Conservation (phyloP, 2,888 invertebrate genomes). For the Drosophila ustulata region DNA sequence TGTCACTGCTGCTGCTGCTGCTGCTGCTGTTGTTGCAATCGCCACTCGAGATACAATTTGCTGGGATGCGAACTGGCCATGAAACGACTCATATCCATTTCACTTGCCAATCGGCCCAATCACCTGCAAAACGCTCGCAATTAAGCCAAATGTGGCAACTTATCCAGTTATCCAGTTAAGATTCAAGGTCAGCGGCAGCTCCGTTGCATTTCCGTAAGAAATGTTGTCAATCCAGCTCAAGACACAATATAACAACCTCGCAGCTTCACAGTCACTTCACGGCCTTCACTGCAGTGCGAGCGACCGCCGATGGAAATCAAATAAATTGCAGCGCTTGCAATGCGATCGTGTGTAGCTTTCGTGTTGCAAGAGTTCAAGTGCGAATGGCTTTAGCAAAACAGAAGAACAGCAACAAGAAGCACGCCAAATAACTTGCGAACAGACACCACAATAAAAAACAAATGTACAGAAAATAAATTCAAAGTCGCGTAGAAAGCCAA, state of each 20-base stretch:
- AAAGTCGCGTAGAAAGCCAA: conserved; percentile 50
- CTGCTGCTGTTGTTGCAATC: conserved; percentile 35
- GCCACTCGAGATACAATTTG: conserved; percentile 12
- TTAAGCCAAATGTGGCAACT: conserved; percentile 31
- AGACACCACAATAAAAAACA: conserved; percentile 11
- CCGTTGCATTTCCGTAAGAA: conserved; percentile 74
- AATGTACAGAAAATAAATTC: conserved; percentile 12
- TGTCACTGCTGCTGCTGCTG: conserved; percentile 9
- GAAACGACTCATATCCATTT: conserved; percentile 73
- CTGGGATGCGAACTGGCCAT: conserved; percentile 62
- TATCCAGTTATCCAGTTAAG: conserved; percentile 60
- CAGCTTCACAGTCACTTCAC: conserved; percentile 5
- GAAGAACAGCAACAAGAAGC: conserved; percentile 32
- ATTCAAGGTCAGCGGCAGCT: conserved; percentile 69
- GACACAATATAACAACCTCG: neutral
- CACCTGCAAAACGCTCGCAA: conserved; percentile 41
- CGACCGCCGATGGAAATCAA: conserved; percentile 15
- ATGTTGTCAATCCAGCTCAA: conserved; percentile 60
- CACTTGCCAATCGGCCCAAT: conserved; percentile 62
- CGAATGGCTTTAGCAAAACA: conserved; percentile 70
- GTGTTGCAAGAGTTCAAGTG: conserved; percentile 56
- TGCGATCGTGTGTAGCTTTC: conserved; percentile 19
- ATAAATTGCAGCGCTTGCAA: conserved; percentile 56
- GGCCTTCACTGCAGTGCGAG: conserved; percentile 26
- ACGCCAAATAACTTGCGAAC: conserved; percentile 6